A percentile compares a stretch with the other conserved stretches of the same genome.
Evolutionary conservation across 2,797 vertebrate genomes (phyloP).

Genomic region (Galago senegalensis): DNA sequence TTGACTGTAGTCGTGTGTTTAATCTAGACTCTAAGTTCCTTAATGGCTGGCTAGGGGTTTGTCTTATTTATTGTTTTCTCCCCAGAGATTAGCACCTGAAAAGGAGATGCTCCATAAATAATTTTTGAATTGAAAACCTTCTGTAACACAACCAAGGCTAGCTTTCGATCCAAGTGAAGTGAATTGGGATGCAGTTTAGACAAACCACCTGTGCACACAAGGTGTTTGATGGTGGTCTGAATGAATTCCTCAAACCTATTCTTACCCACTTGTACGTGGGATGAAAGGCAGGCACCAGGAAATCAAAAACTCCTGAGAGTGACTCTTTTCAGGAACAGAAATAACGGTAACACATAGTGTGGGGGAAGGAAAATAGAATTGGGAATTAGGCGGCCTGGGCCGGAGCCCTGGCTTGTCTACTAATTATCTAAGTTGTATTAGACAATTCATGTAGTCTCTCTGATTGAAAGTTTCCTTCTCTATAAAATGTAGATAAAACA

Average conservation of each 20-base stretch:
- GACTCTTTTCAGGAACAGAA: slow-evolving; percentile 7
- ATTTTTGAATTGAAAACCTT: slow-evolving; percentile 26
- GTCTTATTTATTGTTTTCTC: slow-evolving; percentile 7
- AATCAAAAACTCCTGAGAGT: slow-evolving; percentile 39
- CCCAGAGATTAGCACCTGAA: slow-evolving; percentile 18
- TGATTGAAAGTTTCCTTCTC: neutral
- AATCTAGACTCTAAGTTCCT: neutral
- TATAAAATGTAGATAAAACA: slow-evolving; percentile 56
- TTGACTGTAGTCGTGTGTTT: neutral
- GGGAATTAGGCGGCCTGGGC: neutral
- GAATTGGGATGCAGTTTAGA: neutral
- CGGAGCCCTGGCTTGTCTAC: neutral
- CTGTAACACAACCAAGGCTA: neutral
- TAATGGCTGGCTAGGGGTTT: neutral
- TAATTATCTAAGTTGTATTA: slow-evolving; percentile 23
- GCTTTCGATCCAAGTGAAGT: neutral
- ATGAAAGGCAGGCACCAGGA: neutral
- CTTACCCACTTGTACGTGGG: neutral
- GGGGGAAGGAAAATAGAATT: neutral
- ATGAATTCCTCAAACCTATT: neutral
- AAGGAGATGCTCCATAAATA: neutral
- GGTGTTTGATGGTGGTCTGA: neutral
- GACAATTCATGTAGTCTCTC: neutral
- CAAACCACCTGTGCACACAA: neutral
- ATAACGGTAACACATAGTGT: neutral